Conservation (phyloP, 2,113 vertebrate genomes). For the Sphyrna mokarran region DNA sequence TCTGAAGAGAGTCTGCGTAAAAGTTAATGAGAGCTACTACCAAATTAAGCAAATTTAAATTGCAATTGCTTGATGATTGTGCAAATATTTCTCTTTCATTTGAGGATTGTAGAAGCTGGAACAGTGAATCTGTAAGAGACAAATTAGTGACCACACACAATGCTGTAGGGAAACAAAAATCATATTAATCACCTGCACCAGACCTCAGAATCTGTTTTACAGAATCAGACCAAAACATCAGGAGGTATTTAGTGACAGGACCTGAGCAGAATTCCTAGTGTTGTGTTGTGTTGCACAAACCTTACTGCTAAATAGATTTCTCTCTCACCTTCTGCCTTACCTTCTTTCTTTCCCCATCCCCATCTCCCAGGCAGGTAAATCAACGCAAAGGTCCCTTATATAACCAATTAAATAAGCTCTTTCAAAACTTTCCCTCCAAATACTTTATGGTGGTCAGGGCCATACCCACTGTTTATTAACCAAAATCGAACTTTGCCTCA, state of each 20-base stretch:
- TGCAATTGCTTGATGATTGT: not conserved
- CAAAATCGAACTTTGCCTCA: not conserved
- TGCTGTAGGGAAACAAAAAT: not conserved
- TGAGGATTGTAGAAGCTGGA: not conserved
- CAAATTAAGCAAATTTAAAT: not conserved
- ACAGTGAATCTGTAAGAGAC: not conserved
- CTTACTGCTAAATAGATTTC: not conserved
- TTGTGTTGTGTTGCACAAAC: not conserved
- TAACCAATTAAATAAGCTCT: not conserved
- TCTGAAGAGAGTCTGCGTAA: not conserved
- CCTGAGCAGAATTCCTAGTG: not conserved
- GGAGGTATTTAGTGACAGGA: not conserved
- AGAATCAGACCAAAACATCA: not conserved
- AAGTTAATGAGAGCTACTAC: not conserved
- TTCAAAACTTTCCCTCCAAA: not conserved
- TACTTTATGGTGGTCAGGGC: not conserved
- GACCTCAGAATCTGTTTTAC: not conserved
- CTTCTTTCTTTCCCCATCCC: not conserved
- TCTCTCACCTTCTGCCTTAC: not conserved
- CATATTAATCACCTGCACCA: not conserved
- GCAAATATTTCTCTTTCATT: not conserved
- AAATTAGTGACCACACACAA: not conserved
- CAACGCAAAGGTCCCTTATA: not conserved
- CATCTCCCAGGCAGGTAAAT: not conserved
- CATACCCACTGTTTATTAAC: not conserved